A percentile compares a stretch with the other conserved stretches of the same genome.
Evolutionary conservation across 2,113 vertebrate genomes (phyloP).

Genomic region (Sialia sialis): DNA sequence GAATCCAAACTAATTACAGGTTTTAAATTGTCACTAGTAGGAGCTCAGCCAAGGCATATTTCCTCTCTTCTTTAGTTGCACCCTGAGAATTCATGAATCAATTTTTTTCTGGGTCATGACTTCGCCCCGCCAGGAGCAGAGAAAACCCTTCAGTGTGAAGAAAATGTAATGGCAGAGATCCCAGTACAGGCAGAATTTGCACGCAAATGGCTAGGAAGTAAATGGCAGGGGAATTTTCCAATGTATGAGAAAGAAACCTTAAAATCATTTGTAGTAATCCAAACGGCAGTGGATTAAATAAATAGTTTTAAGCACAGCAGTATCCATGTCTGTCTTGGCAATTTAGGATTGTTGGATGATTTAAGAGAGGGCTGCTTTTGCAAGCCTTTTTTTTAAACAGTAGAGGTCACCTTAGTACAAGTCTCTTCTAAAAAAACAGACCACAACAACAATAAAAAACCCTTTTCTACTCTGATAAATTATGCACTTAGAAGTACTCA

Average conservation of each 20-base stretch:
- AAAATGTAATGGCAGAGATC: slow-evolving; percentile 76
- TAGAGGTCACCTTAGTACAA: slow-evolving; percentile 81
- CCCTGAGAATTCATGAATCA: slow-evolving; percentile 81
- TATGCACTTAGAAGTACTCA: slow-evolving; percentile 43
- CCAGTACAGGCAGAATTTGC: slow-evolving; percentile 72
- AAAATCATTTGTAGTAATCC: slow-evolving; percentile 66
- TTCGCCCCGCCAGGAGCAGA: slow-evolving; percentile 76
- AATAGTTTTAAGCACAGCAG: slow-evolving; percentile 68
- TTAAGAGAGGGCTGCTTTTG: slow-evolving; percentile 67
- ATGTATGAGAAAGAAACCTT: slow-evolving; percentile 57
- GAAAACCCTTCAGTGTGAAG: slow-evolving; percentile 77
- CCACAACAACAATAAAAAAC: slow-evolving; percentile 17
- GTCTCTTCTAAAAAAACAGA: slow-evolving; percentile 48
- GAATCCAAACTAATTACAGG: slow-evolving; percentile 83
- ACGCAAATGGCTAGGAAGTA: slow-evolving; percentile 69
- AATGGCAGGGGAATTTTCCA: slow-evolving; percentile 73
- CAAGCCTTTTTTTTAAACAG: slow-evolving; percentile 74
- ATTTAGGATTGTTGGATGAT: slow-evolving; percentile 63
- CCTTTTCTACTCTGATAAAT: slow-evolving; percentile 54
- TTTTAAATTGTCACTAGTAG: slow-evolving; percentile 82
- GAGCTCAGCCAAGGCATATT: slow-evolving; percentile 79
- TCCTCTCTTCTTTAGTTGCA: slow-evolving; percentile 75
- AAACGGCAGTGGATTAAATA: slow-evolving; percentile 69
- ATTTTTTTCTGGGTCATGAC: slow-evolving; percentile 83
- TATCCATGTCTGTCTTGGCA: slow-evolving; percentile 60